phyloP scores from a whole-genome alignment of 2,888 invertebrate species.

The Lasioglossum leucozonium region DNA sequence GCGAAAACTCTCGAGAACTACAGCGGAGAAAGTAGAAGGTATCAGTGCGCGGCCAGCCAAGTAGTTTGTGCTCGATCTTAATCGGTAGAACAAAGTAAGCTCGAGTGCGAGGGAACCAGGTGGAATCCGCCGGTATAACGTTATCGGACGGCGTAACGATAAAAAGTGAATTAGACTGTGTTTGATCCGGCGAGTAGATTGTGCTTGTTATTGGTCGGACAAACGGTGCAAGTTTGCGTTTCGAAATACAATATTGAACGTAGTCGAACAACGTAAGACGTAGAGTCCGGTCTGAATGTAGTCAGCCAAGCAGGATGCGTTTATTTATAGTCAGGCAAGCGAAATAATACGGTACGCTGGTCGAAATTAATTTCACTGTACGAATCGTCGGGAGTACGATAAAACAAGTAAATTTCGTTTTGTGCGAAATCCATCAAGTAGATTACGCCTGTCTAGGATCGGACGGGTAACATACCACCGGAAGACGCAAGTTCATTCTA shows the following conservation, averaged over 20 bases:
- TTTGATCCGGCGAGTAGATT: background rate
- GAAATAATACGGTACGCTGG: background rate
- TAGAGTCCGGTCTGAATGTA: background rate
- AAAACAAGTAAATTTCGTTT: too few relatives aligned
- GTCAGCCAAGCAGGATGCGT: background rate
- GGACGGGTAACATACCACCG: background rate
- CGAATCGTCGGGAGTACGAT: too few relatives aligned
- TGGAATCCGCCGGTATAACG: background rate
- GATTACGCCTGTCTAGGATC: constrained; percentile 2
- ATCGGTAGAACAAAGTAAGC: background rate
- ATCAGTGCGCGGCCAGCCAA: background rate
- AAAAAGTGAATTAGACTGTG: background rate
- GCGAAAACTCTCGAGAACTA: background rate
- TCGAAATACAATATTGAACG: background rate
- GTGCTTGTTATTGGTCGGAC: background rate
- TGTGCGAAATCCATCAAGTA: constrained; percentile 8
- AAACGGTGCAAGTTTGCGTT: background rate
- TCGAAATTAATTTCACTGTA: background rate
- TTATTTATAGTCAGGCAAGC: background rate
- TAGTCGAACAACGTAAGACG: background rate
- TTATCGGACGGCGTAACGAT: background rate
- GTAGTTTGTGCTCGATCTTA: background rate
- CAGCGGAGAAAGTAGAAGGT: background rate
- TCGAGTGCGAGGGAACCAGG: background rate
- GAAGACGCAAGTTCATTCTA: too few relatives aligned